These are phyloP conservation scores for Salvelinus fontinalis DNA, from an alignment of 2,113 vertebrate species.

Conservation along the genomic window DNA sequence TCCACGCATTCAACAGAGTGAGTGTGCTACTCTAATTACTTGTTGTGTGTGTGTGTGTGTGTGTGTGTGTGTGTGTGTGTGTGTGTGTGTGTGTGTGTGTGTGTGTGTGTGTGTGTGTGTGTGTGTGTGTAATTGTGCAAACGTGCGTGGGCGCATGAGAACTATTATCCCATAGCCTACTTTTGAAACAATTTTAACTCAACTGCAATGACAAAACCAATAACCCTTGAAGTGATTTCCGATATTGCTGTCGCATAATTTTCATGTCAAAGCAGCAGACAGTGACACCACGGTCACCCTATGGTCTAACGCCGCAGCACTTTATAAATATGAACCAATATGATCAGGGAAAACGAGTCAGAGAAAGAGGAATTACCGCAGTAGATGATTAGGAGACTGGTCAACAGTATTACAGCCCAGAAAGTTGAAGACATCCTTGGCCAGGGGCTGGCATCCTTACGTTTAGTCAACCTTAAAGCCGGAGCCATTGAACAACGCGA, in stretches of 20 bases:
- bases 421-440: slow-evolving; percentile 95
- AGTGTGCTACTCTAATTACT: too few species aligned
- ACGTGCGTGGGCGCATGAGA: background rate
- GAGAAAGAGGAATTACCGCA: slow-evolving; percentile 88
- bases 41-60: background rate
- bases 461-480: slow-evolving; percentile 78
- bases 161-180: slow-evolving; percentile 15
- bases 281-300: slow-evolving; percentile 43
- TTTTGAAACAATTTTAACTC: background rate
- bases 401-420: slow-evolving; percentile 91
- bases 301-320: slow-evolving; percentile 17
- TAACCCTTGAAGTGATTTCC: slow-evolving; percentile 8
- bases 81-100: background rate
- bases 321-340: background rate
- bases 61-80: too few species aligned
- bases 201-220: background rate
- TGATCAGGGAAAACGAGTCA: background rate
- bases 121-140: slow-evolving; percentile 32
- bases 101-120: background rate
- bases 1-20: too few species aligned
- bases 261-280: slow-evolving; percentile 17
- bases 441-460: slow-evolving; percentile 85
- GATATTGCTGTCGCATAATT: slow-evolving; percentile 17
- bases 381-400: slow-evolving; percentile 88
- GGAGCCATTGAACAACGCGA: slow-evolving; percentile 87